A percentile compares a stretch with the other conserved stretches of the same genome.
phyloP scores from a whole-genome alignment of 2,797 vertebrate species.

The Scolopax bukidnonensis region DNA sequence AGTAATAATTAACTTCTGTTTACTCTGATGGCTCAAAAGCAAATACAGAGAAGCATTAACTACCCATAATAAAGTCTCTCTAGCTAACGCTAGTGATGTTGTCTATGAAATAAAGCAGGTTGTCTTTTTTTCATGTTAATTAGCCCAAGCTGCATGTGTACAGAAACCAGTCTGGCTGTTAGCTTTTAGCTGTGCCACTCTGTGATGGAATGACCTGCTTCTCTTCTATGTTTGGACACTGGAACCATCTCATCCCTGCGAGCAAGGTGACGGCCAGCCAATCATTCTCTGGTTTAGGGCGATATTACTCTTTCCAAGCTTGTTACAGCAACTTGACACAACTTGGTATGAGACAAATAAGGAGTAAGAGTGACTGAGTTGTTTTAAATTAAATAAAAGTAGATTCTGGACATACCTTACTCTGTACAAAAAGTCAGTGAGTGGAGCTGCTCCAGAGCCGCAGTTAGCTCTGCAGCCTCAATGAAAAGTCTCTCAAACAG shows the following conservation, averaged over 20 bases:
- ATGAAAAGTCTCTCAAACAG: not conserved
- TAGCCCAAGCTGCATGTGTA: not conserved
- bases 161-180: not conserved
- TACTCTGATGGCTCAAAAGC: constrained; percentile 3
- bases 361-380: not conserved
- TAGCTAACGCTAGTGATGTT: rapidly evolving
- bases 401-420: not conserved
- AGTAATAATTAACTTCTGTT: constrained; percentile 7
- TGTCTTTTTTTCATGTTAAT: not conserved
- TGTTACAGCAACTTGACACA: not conserved
- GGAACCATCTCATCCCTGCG: not conserved
- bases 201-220: not conserved
- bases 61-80: not conserved
- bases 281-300: not conserved
- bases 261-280: rapidly evolving
- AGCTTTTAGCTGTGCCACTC: not conserved
- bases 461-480: not conserved
- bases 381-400: not conserved
- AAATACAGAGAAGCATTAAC: not conserved
- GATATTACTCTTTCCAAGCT: not conserved
- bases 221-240: not conserved
- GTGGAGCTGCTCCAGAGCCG: not conserved
- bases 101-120: not conserved
- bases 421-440: not conserved
- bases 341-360: not conserved